Base-by-base conservation (phyloP, 2,888 invertebrate genomes). In the Agrenia bidenticulata region DNA sequence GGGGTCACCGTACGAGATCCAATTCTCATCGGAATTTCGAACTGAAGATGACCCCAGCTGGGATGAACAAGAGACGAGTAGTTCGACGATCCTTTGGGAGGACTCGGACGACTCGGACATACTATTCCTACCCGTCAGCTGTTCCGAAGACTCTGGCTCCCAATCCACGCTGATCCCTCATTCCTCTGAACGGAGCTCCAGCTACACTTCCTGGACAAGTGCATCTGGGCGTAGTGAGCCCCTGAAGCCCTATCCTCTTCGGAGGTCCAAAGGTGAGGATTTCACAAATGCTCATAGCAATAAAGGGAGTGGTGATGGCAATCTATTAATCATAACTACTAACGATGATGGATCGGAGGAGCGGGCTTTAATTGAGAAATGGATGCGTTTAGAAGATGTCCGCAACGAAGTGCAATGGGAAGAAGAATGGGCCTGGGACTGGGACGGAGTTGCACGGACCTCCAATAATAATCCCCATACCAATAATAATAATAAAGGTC, bases 81-180 rank as follows among this genome's bases (percentile, higher is more conserved):
- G 72, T 13, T 67, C 68, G 2, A 73, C 71, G 21, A 71, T 75
- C 26, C 54, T 75, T 32, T 75, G 73, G 73, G 75, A 75, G 69
- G 75, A 75, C 26, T 74, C 73, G 2, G 75, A 75, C 49, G 75
- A 75, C 54, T 74, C 73, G 1, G 75, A 75, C 56, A 70, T 75
- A 63, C 63, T 75, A 24, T 75, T 75, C 62, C 60, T 75, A n/a
- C 75, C 75, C 4, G 32, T 75, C 19, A 69, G 74, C 64, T 69
- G 68, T 54, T 69, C 72, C 7, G 51, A 19, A 24, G 63, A 61
- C 13, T 66, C 64, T 27, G 70, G 68, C 45, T 69, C 70, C 2
- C 54, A 63, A 11, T 68, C 73, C 9, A 75, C 73, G 0, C 64
- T 75, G 37, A 63, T 73, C 37, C 73, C 73, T 0, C 63, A 66